Conservation (phyloP, 2,797 vertebrate genomes). For the Dryobates pubescens region DNA sequence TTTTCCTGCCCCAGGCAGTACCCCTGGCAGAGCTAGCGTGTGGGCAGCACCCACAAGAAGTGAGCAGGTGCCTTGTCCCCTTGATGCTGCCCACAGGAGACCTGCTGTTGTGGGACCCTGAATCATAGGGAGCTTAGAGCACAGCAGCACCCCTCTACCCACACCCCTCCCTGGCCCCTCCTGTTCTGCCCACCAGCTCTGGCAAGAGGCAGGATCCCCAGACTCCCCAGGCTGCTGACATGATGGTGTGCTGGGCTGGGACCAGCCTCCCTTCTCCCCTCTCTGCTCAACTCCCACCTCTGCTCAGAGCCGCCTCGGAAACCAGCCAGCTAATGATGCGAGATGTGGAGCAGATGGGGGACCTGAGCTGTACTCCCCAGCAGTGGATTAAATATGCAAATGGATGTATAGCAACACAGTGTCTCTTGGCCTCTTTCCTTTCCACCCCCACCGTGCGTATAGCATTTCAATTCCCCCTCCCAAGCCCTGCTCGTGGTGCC, state of each 20-base stretch:
- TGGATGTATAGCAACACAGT: slow-evolving; percentile 11
- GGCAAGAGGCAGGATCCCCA: not conserved
- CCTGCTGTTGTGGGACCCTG: fast-evolving
- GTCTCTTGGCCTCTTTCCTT: slow-evolving; percentile 34
- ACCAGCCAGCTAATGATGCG: slow-evolving; percentile 70
- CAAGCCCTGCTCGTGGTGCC: not conserved
- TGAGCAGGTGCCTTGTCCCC: not conserved
- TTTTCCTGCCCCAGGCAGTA: not conserved
- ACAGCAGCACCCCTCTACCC: not conserved
- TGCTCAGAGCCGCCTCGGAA: slow-evolving; percentile 40
- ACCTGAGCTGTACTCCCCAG: slow-evolving; percentile 53
- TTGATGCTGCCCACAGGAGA: not conserved
- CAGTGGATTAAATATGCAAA: slow-evolving; percentile 53
- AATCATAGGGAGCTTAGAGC: not conserved
- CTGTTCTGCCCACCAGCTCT: not conserved
- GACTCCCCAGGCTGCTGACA: not conserved
- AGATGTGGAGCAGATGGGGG: slow-evolving; percentile 67
- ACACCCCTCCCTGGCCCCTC: fast-evolving
- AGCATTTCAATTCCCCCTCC: not conserved
- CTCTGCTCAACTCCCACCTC: slow-evolving; percentile 40
- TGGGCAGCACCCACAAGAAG: not conserved
- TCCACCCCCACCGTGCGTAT: not conserved
- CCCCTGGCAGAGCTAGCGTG: not conserved
- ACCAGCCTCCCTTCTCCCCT: not conserved
- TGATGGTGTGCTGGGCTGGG: not conserved